phyloP scores from a whole-genome alignment of 2,888 invertebrate genomes.

The Schizaphis graminum region DNA sequence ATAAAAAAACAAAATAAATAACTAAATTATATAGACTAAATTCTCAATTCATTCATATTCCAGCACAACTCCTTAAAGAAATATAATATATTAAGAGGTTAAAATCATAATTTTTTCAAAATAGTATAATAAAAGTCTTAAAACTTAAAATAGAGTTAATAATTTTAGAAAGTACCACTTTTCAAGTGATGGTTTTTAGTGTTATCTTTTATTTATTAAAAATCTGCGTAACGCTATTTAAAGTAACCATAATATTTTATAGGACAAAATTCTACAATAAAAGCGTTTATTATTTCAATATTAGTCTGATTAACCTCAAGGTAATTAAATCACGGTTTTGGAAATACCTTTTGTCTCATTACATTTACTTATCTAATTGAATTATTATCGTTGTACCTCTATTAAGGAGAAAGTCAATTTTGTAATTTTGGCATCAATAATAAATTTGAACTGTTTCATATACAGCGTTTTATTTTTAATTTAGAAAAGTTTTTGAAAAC shows the following conservation, averaged over 20 bases:
- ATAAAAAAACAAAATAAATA: background rate
- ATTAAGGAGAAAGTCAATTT: background rate
- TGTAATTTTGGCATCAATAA: background rate
- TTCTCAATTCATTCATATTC: background rate
- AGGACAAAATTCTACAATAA: background rate
- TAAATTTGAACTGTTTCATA: background rate
- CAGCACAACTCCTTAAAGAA: background rate
- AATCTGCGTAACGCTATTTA: background rate
- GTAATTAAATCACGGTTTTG: background rate
- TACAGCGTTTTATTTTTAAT: background rate
- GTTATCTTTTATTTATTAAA: background rate
- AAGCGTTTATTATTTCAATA: background rate
- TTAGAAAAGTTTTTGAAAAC: background rate
- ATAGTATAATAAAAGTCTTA: background rate
- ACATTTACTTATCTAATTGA: fast-evolving
- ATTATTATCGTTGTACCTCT: background rate
- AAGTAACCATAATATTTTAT: background rate
- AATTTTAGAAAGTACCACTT: background rate
- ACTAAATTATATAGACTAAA: no score
- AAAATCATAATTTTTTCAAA: background rate
- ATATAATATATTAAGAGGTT: background rate
- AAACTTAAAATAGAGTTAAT: background rate
- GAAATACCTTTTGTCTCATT: background rate
- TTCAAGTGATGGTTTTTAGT: background rate
- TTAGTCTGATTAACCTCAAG: background rate